Percentiles rank a stretch among this genome's conserved stretches.
These are phyloP conservation scores for Cryptotis parvus DNA, from an alignment of 2,113 vertebrate genomes.

Conservation along the genomic window DNA sequence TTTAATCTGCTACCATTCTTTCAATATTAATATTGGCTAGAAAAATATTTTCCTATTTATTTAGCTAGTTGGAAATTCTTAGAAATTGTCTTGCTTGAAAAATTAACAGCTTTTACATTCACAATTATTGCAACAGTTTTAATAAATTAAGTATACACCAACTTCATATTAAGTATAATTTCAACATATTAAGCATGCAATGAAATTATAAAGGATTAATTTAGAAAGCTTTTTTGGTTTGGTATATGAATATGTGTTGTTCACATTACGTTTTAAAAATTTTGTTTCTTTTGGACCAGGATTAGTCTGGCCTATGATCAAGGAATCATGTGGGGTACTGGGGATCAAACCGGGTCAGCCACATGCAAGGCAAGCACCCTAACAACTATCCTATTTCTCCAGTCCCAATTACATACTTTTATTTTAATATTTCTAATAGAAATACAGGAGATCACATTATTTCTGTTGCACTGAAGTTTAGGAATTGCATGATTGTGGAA, in stretches of 20 bases:
- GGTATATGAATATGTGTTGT: neutral
- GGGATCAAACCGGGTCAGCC: too few species aligned
- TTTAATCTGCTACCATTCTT: conserved; percentile 4
- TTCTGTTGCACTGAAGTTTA: neutral
- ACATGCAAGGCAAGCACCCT: too few species aligned
- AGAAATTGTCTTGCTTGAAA: neutral
- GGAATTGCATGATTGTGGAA: neutral
- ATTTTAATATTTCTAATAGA: neutral
- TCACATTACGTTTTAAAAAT: too few species aligned
- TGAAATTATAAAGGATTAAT: neutral
- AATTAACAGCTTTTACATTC: conserved; percentile 24
- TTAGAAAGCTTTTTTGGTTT: neutral
- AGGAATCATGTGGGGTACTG: too few species aligned
- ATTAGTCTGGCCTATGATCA: too few species aligned
- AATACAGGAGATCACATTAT: neutral
- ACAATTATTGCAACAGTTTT: neutral
- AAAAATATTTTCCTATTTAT: conserved; percentile 39
- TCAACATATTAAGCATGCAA: conserved; percentile 29
- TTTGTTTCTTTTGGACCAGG: too few species aligned
- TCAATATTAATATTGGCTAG: neutral
- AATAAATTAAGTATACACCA: neutral
- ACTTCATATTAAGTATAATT: conserved; percentile 21
- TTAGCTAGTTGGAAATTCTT: conserved; percentile 9
- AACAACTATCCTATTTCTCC: too few species aligned
- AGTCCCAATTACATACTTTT: neutral